Evolutionary conservation across 2,888 invertebrate genomes (phyloP), one percentile per base, ranked within the genome.

Genomic region (Azorinus chamasolen): DNA sequence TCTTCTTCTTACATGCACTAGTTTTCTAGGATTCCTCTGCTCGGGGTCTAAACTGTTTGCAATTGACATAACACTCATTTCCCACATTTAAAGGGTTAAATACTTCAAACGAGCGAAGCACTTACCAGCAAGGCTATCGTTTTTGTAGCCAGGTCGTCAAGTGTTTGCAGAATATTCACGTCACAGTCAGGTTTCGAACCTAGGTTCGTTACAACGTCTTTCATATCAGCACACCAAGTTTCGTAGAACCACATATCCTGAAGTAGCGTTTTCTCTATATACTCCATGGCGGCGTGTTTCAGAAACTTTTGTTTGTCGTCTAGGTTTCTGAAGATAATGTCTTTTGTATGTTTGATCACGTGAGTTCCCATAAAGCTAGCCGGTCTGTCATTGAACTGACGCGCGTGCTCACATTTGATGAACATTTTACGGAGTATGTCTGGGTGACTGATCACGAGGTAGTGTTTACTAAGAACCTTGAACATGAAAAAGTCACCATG

Each of bases 401-500:
- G 39, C 1, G 68, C 71, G 24, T 77, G 73, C 27, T 79, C 80
- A 39, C 83, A 76, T 14, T 72, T 79, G 4, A 64, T 50, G 58
- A 85, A 85, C 55, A 83, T 81, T 53, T 79, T 66, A 22, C 74
- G 63, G 0, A 85, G 63, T 27, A 79, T 74, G 22, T 85, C 83
- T 4, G 80, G 79, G 32, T 76, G 77, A 51, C 83, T 85, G 6
- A 85, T 59, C 10, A 84, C 81, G 2, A 83, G 27, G 32, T 72
- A 78, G 48, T 77, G 72, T 64, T 83, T 79, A 8, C 85, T 83
- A 2, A 81, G 54, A 14, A 84, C 62, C 72, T 79, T 85, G 25
- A 81, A 80, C 68, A 81, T 81, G 25, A 84, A 75, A 14, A 85
- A 62, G 39, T 85, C 79, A 14, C 83, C 83, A 59, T 69, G 75